phyloP scores from a whole-genome alignment of 2,797 vertebrate genomes.

The Peromyscus attwateri region DNA sequence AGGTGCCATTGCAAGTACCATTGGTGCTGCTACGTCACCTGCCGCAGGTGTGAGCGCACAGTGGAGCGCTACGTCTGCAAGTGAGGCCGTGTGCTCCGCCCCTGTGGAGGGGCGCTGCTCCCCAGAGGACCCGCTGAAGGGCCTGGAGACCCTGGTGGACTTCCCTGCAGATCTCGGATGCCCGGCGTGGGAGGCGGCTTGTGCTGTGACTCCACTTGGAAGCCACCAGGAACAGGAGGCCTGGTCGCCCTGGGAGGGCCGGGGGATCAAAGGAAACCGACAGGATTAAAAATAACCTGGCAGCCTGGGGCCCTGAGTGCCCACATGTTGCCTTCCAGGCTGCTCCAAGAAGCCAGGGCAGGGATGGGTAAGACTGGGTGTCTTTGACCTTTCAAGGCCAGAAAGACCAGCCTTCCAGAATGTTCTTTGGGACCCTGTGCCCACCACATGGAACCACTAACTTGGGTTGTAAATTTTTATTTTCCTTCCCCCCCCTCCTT shows the following conservation, averaged over 20 bases:
- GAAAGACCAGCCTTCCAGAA: slow-evolving; percentile 26
- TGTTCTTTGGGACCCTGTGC: slow-evolving; percentile 57
- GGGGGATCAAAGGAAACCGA: slow-evolving; percentile 76
- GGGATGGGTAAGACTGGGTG: slow-evolving; percentile 50
- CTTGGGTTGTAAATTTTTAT: slow-evolving; percentile 95
- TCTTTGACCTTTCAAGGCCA: slow-evolving; percentile 62
- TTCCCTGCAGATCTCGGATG: slow-evolving; percentile 30
- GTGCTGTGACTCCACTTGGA: slow-evolving; percentile 64
- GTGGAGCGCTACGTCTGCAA: slow-evolving; percentile 99
- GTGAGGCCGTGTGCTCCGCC: slow-evolving; percentile 82
- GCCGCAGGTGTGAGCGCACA: slow-evolving; percentile 96
- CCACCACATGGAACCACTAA: slow-evolving; percentile 92
- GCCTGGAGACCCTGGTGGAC: not conserved
- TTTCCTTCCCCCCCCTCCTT: slow-evolving; percentile 86
- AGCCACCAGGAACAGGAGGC: slow-evolving; percentile 52
- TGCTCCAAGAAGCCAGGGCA: slow-evolving; percentile 40
- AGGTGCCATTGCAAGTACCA: slow-evolving; percentile 99
- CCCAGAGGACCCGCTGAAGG: not conserved
- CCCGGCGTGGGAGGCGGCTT: not conserved
- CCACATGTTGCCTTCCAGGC: slow-evolving; percentile 64
- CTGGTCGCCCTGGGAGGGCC: slow-evolving; percentile 52
- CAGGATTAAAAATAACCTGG: slow-evolving; percentile 81
- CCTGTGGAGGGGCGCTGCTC: not conserved
- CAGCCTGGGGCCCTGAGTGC: slow-evolving; percentile 50
- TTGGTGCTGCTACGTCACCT: slow-evolving; percentile 99